phyloP scores from a whole-genome alignment of 2,113 vertebrate genomes.

The Entelurus aequoreus region DNA sequence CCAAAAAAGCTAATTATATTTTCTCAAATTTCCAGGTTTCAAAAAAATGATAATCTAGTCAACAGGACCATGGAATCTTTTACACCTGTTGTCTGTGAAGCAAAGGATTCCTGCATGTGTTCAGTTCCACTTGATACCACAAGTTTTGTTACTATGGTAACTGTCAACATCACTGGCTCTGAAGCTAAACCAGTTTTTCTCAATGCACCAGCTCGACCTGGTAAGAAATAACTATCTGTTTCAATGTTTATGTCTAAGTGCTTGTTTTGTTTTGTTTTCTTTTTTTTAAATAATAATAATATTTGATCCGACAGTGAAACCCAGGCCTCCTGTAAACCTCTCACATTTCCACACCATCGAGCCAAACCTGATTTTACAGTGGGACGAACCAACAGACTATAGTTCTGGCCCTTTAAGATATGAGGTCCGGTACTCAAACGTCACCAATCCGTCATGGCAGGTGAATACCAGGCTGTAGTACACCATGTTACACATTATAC shows the following conservation, averaged over 20 bases:
- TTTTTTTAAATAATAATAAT: background rate
- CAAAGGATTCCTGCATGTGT: conserved; percentile 59
- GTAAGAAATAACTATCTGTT: conserved; percentile 24
- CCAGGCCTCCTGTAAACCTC: conserved; percentile 77
- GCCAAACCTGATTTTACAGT: conserved; percentile 75
- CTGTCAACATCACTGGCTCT: conserved; percentile 49
- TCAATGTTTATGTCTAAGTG: background rate
- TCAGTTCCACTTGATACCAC: conserved; percentile 42
- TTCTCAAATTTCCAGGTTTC: conserved; percentile 39
- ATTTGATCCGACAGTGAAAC: conserved; percentile 71
- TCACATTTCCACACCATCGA: conserved; percentile 73
- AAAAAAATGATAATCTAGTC: background rate
- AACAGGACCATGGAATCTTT: conserved; percentile 21
- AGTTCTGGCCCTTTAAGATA: conserved; percentile 62
- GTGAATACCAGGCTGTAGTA: conserved; percentile 34
- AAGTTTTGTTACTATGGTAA: conserved; percentile 60
- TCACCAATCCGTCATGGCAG: conserved; percentile 48
- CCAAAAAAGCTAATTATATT: conserved; percentile 11
- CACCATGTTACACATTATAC: too few relatives aligned
- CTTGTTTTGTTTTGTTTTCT: background rate
- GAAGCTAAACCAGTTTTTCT: conserved; percentile 43
- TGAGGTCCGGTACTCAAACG: conserved; percentile 75
- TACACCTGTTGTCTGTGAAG: conserved; percentile 48
- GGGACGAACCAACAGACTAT: conserved; percentile 59
- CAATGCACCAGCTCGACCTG: conserved; percentile 36